Evolutionary conservation across 2,888 invertebrate species (phyloP).

Genomic region (Pyrrhia umbra): DNA sequence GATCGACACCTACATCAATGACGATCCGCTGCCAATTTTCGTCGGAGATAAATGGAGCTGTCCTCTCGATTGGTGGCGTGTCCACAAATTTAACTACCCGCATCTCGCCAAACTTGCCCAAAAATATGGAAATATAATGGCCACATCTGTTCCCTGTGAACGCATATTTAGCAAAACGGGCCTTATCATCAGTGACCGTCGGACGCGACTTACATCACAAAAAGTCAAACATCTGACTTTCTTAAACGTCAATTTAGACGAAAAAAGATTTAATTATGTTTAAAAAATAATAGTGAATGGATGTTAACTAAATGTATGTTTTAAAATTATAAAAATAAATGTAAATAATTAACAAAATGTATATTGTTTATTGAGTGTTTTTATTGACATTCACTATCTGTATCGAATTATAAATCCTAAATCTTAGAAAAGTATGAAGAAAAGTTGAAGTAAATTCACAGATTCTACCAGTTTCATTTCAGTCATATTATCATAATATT

Average conservation of each 20-base stretch:
- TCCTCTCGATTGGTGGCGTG: slow-evolving; percentile 4
- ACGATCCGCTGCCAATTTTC: slow-evolving; percentile 10
- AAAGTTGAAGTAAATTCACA: too few relatives aligned
- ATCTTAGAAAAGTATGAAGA: too few relatives aligned
- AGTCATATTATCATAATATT: too few relatives aligned
- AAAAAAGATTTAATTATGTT: not conserved
- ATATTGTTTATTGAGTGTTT: too few relatives aligned
- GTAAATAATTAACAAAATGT: too few relatives aligned
- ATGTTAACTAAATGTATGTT: too few relatives aligned
- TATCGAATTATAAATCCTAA: too few relatives aligned
- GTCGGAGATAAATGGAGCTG: slow-evolving; percentile 1
- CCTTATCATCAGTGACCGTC: not conserved
- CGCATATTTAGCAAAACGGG: slow-evolving; percentile 15
- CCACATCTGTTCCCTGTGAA: slow-evolving; percentile 10
- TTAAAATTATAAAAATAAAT: too few relatives aligned
- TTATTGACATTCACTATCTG: too few relatives aligned
- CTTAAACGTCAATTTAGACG: not conserved
- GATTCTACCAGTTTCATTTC: too few relatives aligned
- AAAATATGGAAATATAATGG: slow-evolving; percentile 7
- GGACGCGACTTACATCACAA: not conserved
- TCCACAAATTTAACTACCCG: not conserved
- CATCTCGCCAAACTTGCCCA: not conserved
- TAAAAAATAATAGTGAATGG: too few relatives aligned
- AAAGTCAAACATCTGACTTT: not conserved
- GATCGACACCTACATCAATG: slow-evolving; percentile 10